Evolutionary conservation across 2,797 vertebrate species (phyloP), one percentile per base, ranked within the genome.

Genomic region (Macropodus opercularis): DNA sequence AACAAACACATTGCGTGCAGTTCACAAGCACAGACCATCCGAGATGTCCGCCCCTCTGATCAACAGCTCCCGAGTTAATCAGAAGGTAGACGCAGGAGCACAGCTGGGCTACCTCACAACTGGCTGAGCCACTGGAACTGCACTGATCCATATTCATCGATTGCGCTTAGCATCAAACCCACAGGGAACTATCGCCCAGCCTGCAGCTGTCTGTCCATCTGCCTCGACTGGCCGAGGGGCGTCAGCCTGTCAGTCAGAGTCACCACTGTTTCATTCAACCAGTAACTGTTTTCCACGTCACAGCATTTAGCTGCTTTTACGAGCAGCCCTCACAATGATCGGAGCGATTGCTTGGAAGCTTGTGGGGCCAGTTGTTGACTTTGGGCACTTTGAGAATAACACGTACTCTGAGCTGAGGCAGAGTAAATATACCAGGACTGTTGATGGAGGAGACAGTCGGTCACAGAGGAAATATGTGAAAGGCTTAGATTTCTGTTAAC

Each of bases 331-430:
- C 11, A 11, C 57, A 3, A n/a, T 68, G 68, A 81, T 81, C 63
- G 75, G 72, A 75, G 83, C 51, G 51, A 47, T 73, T 31, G 67
- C 69, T 67, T 59, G 62, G 59, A 72, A 49, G 23, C 41, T 67
- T 52, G 47, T 19, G 24, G 36, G 32, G 50, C 49, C 43, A 0
- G 3, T 24, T 86, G 71, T 79, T 83, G 77, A 71, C 63, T 75
- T 83, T 85, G 79, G 75, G 52, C 59, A 77, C 69, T 76, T 50
- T 78, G 77, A 72, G 27, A 72, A 52, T 72, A 53, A 63, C 53
- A n/a, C n/a, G n/a, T n/a, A n/a, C n/a, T n/a, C n/a, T n/a, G 49
- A 60, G 69, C 65, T 34, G 65, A 73, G 61, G 73, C 74, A 54
- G 72, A 64, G 17, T 58, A 36, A 69, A 72, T 62, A 55, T 32